phyloP scores from a whole-genome alignment of 2,888 invertebrate species.

The Netelia fuscicornis region DNA sequence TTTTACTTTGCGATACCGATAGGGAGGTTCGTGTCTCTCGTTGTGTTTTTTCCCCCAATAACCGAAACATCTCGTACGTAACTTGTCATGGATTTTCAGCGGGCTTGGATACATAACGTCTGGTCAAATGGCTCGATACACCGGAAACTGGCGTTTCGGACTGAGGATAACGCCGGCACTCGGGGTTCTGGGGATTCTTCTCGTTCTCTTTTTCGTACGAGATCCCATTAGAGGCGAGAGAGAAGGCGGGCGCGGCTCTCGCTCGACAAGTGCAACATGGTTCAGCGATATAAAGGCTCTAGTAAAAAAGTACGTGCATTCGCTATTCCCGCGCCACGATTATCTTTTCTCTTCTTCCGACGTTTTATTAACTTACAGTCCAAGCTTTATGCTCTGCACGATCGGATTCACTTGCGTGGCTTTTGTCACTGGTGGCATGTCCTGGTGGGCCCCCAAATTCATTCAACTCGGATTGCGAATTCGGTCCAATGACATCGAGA shows the following conservation, averaged over 20 bases:
- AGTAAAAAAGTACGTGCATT: conserved; percentile 91
- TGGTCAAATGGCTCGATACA: conserved; percentile 91
- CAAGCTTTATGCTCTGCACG: conserved; percentile 97
- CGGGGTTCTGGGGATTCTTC: conserved; percentile 92
- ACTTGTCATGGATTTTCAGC: conserved; percentile 86
- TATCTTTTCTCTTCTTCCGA: conserved; percentile 16
- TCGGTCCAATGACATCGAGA: conserved; percentile 87
- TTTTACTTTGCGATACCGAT: conserved; percentile 99
- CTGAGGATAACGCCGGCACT: conserved; percentile 96
- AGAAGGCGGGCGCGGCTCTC: conserved; percentile 92
- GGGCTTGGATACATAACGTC: conserved; percentile 98
- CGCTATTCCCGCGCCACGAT: conserved; percentile 43
- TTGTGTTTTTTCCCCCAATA: too few species aligned
- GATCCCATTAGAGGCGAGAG: conserved; percentile 95
- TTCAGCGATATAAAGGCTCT: conserved; percentile 91
- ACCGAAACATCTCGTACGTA: too few species aligned
- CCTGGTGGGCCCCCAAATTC: conserved; percentile 98
- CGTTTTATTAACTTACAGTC: conserved; percentile 86
- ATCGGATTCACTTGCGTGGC: conserved; percentile 98
- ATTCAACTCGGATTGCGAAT: conserved; percentile 91
- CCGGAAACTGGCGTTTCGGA: conserved; percentile 96
- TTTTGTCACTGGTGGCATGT: conserved; percentile 97
- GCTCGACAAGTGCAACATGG: conserved; percentile 91
- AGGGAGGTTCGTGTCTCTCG: too few species aligned
- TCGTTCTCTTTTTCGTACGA: conserved; percentile 90